Evolutionary conservation across 1,140 invertebrate species (phyloP), one percentile per base, ranked within the genome.

Genomic region (Scaptomyza montana): DNA sequence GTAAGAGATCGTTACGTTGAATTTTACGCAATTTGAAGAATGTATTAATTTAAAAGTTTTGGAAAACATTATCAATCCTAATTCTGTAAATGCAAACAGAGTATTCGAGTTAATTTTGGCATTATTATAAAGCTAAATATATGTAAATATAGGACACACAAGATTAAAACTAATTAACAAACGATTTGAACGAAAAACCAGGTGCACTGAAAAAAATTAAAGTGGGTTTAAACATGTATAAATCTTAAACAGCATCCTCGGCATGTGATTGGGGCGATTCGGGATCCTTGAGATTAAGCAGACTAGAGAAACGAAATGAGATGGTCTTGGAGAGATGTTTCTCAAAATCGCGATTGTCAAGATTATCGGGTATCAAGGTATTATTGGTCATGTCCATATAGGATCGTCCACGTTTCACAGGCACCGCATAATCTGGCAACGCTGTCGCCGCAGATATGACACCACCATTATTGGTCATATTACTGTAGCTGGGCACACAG

Each of bases 271-370:
- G 65, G 0, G 41, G 4, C 0, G 61, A 10, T 19, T 89, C 79
- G 16, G 78, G 67, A 25, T 92, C 90, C 46, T 91, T 91, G 19
- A 92, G 76, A 80, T 92, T 92, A 3, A 92, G 59, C 53, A 91
- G 57, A 60, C 89, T 92, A 49, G 91, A 92, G 64, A 92, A 92
- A 10, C 89, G 77, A 73, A 92, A 92, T 21, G 91, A 90, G 45
- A 92, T 92, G 19, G 87, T 90, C 59, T 92, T 92, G 39, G 90
- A 90, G 3, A 92, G 25, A 68, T 92, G 90, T 59, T 92, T 92
- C 50, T 92, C 91, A 30, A 91, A 90, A 12, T 92, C 91, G 39
- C 85, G 67, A 71, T 76, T 89, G 36, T 92, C 81, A 55, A 92
- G 73, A 77, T 92, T 92, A 50, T 92, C 91, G 6, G 78, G 82